Evolutionary conservation across 1,140 invertebrate genomes (phyloP).

Genomic region (Agrypnia vestita): DNA sequence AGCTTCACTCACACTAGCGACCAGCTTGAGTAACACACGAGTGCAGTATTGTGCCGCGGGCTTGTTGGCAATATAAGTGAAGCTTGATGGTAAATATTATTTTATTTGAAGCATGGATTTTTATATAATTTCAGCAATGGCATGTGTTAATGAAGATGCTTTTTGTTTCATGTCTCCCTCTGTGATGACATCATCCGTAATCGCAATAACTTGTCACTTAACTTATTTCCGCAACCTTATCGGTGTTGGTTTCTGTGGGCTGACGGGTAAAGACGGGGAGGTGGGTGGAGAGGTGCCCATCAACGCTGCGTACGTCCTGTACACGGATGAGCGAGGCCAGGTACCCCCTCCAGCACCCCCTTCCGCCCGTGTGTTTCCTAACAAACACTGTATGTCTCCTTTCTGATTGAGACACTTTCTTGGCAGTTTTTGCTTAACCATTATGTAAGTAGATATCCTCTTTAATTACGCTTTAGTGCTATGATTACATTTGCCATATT

Average conservation of each 20-base stretch:
- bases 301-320: slow-evolving; percentile 94
- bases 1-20: slow-evolving; percentile 16
- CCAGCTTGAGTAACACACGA: background rate
- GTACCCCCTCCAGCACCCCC: slow-evolving; percentile 72
- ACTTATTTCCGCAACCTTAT: slow-evolving; percentile 51
- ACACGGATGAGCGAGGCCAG: slow-evolving; percentile 96
- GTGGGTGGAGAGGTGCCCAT: slow-evolving; percentile 76
- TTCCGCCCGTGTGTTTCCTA: slow-evolving; percentile 29
- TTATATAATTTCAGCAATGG: slow-evolving; percentile 50
- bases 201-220: slow-evolving; percentile 58
- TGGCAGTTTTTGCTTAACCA: slow-evolving; percentile 54
- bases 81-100: slow-evolving; percentile 59
- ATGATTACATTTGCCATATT: slow-evolving; percentile 25
- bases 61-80: slow-evolving; percentile 56
- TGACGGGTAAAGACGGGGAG: slow-evolving; percentile 24
- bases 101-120: slow-evolving; percentile 58
- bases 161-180: slow-evolving; percentile 75
- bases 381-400: slow-evolving; percentile 22
- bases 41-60: slow-evolving; percentile 44
- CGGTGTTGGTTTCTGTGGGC: slow-evolving; percentile 53
- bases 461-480: slow-evolving; percentile 57
- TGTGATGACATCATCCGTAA: slow-evolving; percentile 62
- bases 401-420: slow-evolving; percentile 47
- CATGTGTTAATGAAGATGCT: slow-evolving; percentile 64
- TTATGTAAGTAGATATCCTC: slow-evolving; percentile 58